These are phyloP conservation scores for Baronia brevicornis DNA, from an alignment of 2,888 invertebrate species.

Conservation along the genomic window DNA sequence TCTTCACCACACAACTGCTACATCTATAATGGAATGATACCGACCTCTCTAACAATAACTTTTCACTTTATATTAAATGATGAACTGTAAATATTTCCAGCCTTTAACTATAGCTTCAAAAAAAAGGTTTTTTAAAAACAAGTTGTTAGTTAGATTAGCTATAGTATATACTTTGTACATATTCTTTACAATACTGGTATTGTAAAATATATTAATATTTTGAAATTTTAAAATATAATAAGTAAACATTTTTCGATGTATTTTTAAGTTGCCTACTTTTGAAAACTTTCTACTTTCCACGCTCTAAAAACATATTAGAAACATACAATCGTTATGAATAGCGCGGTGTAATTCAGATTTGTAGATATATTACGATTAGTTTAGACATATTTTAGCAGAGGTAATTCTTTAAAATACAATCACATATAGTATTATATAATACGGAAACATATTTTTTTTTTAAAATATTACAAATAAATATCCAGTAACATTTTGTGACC, in stretches of 20 bases:
- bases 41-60: constrained; percentile 21
- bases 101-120: constrained; percentile 3
- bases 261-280: constrained; percentile 63
- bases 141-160: too few species aligned
- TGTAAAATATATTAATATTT: neutral
- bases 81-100: constrained; percentile 2
- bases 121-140: too few species aligned
- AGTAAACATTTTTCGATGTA: constrained; percentile 49
- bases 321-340: constrained; percentile 61
- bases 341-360: constrained; percentile 48
- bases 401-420: too few species aligned
- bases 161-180: too few species aligned
- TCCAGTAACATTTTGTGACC: too few species aligned
- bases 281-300: constrained; percentile 73
- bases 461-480: too few species aligned
- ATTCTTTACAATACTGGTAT: too few species aligned
- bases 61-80: constrained; percentile 17
- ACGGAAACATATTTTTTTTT: too few species aligned
- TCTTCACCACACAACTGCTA: constrained; percentile 31
- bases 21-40: constrained; percentile 26
- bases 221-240: constrained; percentile 23
- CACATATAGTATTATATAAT: too few species aligned
- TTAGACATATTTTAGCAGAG: neutral
- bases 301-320: constrained; percentile 72
- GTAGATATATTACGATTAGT: constrained; percentile 15